A percentile compares a stretch with the other conserved stretches of the same genome.
Conservation (phyloP, 1,140 invertebrate species). For the Pogonus chalceus region DNA sequence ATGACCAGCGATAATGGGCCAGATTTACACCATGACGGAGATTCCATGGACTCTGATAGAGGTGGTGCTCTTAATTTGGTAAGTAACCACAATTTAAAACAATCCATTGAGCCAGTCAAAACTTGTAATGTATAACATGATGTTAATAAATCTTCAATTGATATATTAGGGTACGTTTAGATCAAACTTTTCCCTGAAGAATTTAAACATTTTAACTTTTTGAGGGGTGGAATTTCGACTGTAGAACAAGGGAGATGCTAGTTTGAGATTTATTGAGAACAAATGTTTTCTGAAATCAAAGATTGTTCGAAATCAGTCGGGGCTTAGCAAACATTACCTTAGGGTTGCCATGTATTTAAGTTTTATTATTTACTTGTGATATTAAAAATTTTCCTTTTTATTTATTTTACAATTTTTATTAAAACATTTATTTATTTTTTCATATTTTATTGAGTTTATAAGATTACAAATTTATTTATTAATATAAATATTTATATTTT, state of each 20-base stretch:
- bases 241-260: constrained; percentile 7
- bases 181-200: constrained; percentile 18
- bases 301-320: background rate
- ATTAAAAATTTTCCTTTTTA: background rate
- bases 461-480: background rate
- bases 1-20: constrained; percentile 35
- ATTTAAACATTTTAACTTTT: constrained; percentile 19
- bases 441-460: background rate
- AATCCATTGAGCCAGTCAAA: too few relatives aligned
- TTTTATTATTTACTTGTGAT: background rate
- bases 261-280: constrained; percentile 6
- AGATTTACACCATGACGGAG: constrained; percentile 38
- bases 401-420: background rate
- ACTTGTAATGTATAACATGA: too few relatives aligned
- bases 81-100: too few relatives aligned
- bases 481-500: constrained; percentile 16
- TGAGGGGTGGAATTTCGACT: constrained; percentile 5
- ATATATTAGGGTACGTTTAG: too few relatives aligned
- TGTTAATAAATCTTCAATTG: too few relatives aligned
- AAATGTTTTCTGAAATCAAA: constrained; percentile 9
- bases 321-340: background rate
- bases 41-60: constrained; percentile 45
- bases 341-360: background rate
- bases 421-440: background rate
- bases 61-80: constrained; percentile 45